A percentile compares a stretch with the other conserved stretches of the same genome.
These are phyloP conservation scores for Glossophaga mutica DNA, from an alignment of 2,797 vertebrate species.

Conservation along the genomic window DNA sequence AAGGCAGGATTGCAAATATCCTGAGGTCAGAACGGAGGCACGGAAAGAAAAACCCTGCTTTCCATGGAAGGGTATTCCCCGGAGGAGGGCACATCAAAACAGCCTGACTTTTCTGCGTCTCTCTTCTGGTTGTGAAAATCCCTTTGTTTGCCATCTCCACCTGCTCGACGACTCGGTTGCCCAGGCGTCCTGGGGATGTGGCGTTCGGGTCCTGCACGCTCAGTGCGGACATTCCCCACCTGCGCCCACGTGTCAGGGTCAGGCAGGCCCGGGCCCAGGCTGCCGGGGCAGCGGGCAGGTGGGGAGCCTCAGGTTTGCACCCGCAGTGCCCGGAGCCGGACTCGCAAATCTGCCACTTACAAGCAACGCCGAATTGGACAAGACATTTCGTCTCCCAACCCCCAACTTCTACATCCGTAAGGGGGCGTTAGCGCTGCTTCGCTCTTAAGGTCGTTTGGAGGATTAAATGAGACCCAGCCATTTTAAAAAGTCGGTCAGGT, in stretches of 20 bases:
- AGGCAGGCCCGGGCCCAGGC: not conserved
- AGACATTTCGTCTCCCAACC: not conserved
- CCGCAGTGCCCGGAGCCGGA: not conserved
- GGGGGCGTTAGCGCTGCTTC: not conserved
- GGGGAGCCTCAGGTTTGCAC: not conserved
- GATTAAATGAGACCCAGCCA: not conserved
- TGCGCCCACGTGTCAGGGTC: not conserved
- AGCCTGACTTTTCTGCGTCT: not conserved
- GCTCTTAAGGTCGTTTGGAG: not conserved
- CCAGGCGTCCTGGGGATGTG: not conserved
- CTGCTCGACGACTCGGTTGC: not conserved
- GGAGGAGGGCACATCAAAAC: not conserved
- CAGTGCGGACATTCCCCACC: not conserved
- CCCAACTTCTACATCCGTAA: not conserved
- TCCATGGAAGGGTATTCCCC: not conserved
- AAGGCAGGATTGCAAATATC: not conserved
- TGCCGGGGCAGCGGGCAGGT: fast-evolving
- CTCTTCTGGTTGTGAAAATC: not conserved
- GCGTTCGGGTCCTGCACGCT: not conserved
- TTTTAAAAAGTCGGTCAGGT: not conserved
- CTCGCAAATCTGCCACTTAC: not conserved
- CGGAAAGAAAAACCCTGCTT: not conserved
- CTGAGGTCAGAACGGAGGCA: not conserved
- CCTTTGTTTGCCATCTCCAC: not conserved
- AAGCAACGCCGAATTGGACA: not conserved